Evolutionary conservation across 2,113 vertebrate species (phyloP).

Genomic region (Opisthocomus hoazin): DNA sequence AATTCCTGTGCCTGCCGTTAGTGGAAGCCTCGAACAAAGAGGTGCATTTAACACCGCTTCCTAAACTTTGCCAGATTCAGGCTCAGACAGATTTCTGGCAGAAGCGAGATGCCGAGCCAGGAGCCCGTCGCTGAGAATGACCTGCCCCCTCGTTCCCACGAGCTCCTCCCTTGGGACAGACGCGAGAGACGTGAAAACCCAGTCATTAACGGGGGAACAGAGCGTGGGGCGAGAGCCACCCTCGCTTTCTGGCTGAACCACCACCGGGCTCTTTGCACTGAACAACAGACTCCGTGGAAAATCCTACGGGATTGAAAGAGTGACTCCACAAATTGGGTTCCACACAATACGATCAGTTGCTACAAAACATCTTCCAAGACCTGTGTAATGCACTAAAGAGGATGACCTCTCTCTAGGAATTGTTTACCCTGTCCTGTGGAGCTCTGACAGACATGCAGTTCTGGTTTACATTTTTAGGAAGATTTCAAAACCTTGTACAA

Average conservation of each 20-base stretch:
- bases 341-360: neutral
- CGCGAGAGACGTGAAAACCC: neutral
- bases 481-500: neutral
- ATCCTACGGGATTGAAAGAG: neutral
- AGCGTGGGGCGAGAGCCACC: neutral
- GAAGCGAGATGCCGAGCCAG: neutral
- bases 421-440: neutral
- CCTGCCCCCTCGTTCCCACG: slow-evolving; percentile 63
- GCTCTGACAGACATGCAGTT: neutral
- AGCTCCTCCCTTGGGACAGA: slow-evolving; percentile 63
- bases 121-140: slow-evolving; percentile 62
- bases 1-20: slow-evolving; percentile 42
- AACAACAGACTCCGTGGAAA: neutral
- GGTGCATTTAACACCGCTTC: slow-evolving; percentile 26
- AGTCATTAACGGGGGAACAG: neutral
- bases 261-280: neutral
- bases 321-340: neutral
- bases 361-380: neutral
- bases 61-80: slow-evolving; percentile 34
- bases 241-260: neutral
- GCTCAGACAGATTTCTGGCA: slow-evolving; percentile 61
- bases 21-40: slow-evolving; percentile 56
- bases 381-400: neutral
- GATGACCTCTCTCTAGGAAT: neutral
- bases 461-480: neutral